A percentile compares a stretch with the other conserved stretches of the same genome.
These are phyloP conservation scores for Martes flavigula DNA, from an alignment of 2,797 vertebrate species.

Conservation along the genomic window DNA sequence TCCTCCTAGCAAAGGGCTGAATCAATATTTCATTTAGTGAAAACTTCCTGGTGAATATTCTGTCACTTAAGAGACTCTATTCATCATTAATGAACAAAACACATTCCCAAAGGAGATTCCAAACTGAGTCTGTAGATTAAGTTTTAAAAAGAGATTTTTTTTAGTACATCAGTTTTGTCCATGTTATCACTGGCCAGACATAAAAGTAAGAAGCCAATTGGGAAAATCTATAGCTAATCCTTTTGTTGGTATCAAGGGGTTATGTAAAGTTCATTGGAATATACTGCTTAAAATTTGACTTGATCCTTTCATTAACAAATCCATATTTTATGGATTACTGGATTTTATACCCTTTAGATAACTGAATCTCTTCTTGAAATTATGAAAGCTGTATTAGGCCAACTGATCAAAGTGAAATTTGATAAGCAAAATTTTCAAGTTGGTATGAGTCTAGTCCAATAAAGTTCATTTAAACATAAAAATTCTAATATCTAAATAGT, in stretches of 20 bases:
- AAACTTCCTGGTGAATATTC: slow-evolving; percentile 94
- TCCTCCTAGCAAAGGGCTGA: slow-evolving; percentile 82
- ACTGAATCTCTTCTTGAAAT: slow-evolving; percentile 81
- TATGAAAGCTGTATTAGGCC: slow-evolving; percentile 66
- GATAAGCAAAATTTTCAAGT: slow-evolving; percentile 48
- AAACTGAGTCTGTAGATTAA: slow-evolving; percentile 86
- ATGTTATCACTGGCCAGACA: slow-evolving; percentile 92
- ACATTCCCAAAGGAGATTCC: slow-evolving; percentile 87
- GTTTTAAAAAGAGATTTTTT: slow-evolving; percentile 88
- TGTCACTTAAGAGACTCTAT: slow-evolving; percentile 88
- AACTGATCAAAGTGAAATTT: slow-evolving; percentile 66
- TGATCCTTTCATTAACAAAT: slow-evolving; percentile 82
- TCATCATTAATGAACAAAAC: slow-evolving; percentile 88
- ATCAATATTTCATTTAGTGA: slow-evolving; percentile 93
- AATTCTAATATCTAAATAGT: not conserved
- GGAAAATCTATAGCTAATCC: slow-evolving; percentile 91
- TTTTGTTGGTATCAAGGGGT: slow-evolving; percentile 90
- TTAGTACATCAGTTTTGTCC: slow-evolving; percentile 90
- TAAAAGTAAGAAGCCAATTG: slow-evolving; percentile 88
- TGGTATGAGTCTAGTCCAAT: not conserved
- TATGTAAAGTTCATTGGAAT: slow-evolving; percentile 91
- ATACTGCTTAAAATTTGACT: slow-evolving; percentile 84
- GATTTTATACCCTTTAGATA: slow-evolving; percentile 79
- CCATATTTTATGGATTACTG: slow-evolving; percentile 80
- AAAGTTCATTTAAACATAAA: slow-evolving; percentile 16